Evolutionary conservation across 1,140 invertebrate species (phyloP), one percentile per base, ranked within the genome.

Genomic region (Tigriopus japonicus): DNA sequence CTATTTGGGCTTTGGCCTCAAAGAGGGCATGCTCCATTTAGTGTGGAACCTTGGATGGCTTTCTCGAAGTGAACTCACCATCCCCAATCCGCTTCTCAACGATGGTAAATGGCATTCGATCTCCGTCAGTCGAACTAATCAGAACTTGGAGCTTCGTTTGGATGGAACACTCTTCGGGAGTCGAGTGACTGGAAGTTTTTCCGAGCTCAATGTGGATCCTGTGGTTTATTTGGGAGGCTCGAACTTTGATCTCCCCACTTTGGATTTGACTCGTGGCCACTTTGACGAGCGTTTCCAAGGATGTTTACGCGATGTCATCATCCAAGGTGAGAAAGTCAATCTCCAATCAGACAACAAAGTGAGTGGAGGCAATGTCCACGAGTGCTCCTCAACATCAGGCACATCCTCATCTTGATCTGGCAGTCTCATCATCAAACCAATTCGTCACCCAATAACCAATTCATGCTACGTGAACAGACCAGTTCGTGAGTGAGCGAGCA

Each of bases 11-110:
- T 19, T 67, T 17, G 66, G 66, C 15, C 41, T 67, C 12, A 51
- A 49, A n/a, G 62, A 65, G 53, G 63, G 66, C 56, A 61, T 63
- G 42, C 41, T 67, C 15, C 62, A 66, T 42, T n/a, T 67, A 12
- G 66, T 67, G 6, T 65, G 66, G 66, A 66, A 64, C 59, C 43
- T 67, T 35, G 66, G 66, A 6, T 66, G 66, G 64, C 62, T 65
- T 58, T 64, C 65, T 12, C 42, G 63, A 28, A 63, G 21, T 62
- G 66, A 67, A 62, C 51, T 67, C 7, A 54, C 28, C 17, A 63
- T 66, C 54, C 62, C 66, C 6, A 28, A 56, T 15, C 14, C 24
- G 14, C 56, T 52, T 45, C 35, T 61, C 19, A 56, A 56, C 17
- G 62, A 64, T 52, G 56, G 45, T 2, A 56, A 62, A 10, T 65